Evolutionary conservation across 2,888 invertebrate genomes (phyloP).

Genomic region (Diaperis boleti): DNA sequence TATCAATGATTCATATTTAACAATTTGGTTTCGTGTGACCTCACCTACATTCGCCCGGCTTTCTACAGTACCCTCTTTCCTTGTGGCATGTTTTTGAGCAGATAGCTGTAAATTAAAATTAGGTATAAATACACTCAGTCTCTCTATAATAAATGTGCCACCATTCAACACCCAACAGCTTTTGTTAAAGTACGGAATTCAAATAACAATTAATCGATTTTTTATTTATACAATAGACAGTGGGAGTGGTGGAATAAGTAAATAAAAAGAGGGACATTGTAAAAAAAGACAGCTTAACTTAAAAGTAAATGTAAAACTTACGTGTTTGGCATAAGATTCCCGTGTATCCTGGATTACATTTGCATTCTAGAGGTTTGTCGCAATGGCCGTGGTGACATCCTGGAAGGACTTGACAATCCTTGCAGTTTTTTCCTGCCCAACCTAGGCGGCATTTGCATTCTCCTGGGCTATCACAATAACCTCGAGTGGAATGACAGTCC

Average conservation of each 20-base stretch:
- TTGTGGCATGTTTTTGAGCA: constrained; percentile 86
- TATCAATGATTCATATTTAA: constrained; percentile 11
- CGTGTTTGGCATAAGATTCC: constrained; percentile 89
- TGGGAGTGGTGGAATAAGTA: no score
- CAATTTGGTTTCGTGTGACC: constrained; percentile 48
- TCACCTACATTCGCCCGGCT: constrained; percentile 81
- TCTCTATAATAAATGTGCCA: no score
- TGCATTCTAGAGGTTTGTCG: constrained; percentile 90
- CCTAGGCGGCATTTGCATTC: constrained; percentile 93
- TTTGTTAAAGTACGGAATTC: no score
- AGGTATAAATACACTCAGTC: no score
- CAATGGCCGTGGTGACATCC: constrained; percentile 94
- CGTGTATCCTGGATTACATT: constrained; percentile 91
- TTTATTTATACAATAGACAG: no score
- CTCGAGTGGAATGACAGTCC: constrained; percentile 87
- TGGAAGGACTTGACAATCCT: constrained; percentile 88
- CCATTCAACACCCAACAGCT: no score
- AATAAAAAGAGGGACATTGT: no score
- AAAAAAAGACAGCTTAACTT: no score
- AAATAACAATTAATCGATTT: constrained; percentile 31
- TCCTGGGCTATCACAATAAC: constrained; percentile 87
- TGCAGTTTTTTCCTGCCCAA: constrained; percentile 89
- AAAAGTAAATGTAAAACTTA: constrained; percentile 72
- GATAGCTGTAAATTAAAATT: constrained; percentile 42
- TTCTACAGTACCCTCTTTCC: constrained; percentile 86